Base-by-base conservation (phyloP, 2,797 vertebrate genomes). In the Thunnus albacares region DNA sequence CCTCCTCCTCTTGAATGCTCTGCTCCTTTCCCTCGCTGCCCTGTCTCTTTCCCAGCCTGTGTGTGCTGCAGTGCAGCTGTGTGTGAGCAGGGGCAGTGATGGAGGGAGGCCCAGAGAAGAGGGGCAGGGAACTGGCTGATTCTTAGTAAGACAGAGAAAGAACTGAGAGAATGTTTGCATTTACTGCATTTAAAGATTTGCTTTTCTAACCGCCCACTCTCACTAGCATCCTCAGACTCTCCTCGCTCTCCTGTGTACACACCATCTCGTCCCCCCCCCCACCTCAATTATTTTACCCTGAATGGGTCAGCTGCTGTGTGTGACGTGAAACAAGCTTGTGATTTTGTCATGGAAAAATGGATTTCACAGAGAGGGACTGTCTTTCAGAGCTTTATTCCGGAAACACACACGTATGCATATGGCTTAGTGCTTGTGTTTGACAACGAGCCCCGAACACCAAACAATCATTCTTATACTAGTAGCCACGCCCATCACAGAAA, bases 121-220 rank as follows among this genome's bases (percentile, higher is more conserved):
- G 82, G 79, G 79, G 77, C 79, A 86, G 81, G 65, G 77, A 84
- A 75, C 86, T 86, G 90, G 85, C 88, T 85, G 71, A 71, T 86
- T 90, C 95, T 94, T 91, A 92, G 86, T 81, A 75, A 80, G 76
- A 86, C 72, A 62, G 63, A 62, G 63, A 83, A 82, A 76, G 71
- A 82, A 85, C 57, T 89, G 90, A 95, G 80, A 90, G 78, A 88
- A 80, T 84, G 85, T 90, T 92, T 87, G 83, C 76, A 55, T 89
- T 90, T 89, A 80, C 78, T 81, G 77, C 69, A 43, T 88, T 92
- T 83, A 88, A 76, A 89, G 88, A 88, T 89, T 6, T 92, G 88
- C 92, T 92, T 88, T 94, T 93, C 82, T 80, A 91, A 92, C 89
- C 89, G 82, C 89, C 86, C 86, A 83, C 85, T 89, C 85, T 77